Evolutionary conservation across 2,888 invertebrate species (phyloP).

Genomic region (Tridacna crocea): DNA sequence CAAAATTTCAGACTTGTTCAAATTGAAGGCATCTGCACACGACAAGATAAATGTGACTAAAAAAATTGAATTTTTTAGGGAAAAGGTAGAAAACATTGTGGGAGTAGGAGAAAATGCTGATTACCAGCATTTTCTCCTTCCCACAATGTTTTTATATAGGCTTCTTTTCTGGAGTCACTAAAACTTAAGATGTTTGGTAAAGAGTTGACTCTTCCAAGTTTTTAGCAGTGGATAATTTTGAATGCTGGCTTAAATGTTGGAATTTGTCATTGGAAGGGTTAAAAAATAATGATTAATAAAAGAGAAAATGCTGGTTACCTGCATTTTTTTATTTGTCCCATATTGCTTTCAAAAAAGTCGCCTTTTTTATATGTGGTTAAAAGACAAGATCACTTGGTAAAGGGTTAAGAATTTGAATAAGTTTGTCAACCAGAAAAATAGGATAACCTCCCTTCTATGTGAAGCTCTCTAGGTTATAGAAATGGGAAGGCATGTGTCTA

Average conservation of each 20-base stretch:
- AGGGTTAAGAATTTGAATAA: slow-evolving; percentile 9
- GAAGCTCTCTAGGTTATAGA: slow-evolving; percentile 16
- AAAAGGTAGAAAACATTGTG: neutral
- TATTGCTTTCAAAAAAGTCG: too few species aligned
- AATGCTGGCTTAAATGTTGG: neutral
- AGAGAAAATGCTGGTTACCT: too few species aligned
- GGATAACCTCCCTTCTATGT: slow-evolving; percentile 20
- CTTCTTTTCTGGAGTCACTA: too few species aligned
- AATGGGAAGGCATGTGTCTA: slow-evolving; percentile 8
- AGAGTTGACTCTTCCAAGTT: neutral
- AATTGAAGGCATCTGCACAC: neutral
- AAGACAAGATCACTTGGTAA: too few species aligned
- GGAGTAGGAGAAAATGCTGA: neutral
- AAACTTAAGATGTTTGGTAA: too few species aligned
- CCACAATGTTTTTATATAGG: neutral
- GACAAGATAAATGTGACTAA: neutral
- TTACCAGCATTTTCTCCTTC: neutral
- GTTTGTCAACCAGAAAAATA: slow-evolving; percentile 19
- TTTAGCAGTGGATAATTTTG: neutral
- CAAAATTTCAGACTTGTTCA: neutral
- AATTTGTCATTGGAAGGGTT: neutral
- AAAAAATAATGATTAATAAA: too few species aligned
- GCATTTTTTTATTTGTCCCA: too few species aligned
- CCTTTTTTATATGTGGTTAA: too few species aligned
- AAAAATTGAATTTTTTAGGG: neutral